These are phyloP conservation scores for Brachionus sp. DNA, from an alignment of 1,140 invertebrate species.

Conservation along the genomic window DNA sequence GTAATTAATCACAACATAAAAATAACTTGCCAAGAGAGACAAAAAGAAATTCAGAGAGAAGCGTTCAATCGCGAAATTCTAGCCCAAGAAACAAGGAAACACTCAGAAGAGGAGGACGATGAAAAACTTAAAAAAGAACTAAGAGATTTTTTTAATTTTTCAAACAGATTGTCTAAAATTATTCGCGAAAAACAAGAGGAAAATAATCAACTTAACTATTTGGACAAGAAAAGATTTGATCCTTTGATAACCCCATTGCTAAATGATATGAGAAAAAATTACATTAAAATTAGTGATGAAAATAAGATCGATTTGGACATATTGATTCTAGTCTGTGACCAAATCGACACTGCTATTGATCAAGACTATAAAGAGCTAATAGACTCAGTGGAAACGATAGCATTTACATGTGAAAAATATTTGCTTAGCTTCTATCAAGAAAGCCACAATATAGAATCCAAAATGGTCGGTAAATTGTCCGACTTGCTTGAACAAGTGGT, in stretches of 20 bases:
- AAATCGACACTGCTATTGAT: background rate
- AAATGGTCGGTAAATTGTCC: background rate
- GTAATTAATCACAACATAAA: background rate
- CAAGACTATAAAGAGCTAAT: background rate
- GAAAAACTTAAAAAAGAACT: background rate
- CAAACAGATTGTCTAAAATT: background rate
- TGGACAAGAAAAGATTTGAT: slow-evolving; percentile 11
- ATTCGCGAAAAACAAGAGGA: background rate
- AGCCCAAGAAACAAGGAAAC: background rate
- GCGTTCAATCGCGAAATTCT: background rate
- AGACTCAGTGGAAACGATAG: background rate
- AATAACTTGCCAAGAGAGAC: background rate
- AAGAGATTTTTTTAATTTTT: background rate
- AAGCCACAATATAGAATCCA: background rate
- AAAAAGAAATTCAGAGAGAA: background rate
- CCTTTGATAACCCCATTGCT: background rate
- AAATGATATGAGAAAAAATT: background rate
- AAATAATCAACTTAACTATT: background rate
- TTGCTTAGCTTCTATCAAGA: background rate
- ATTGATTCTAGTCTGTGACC: background rate
- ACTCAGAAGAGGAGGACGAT: background rate
- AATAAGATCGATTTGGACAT: background rate
- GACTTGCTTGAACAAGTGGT: background rate
- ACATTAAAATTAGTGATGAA: background rate
- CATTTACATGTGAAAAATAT: background rate